Percentiles rank a stretch among this genome's conserved stretches.
These are phyloP conservation scores for Scaeva pyrastri DNA, from an alignment of 2,888 invertebrate genomes.

Conservation along the genomic window DNA sequence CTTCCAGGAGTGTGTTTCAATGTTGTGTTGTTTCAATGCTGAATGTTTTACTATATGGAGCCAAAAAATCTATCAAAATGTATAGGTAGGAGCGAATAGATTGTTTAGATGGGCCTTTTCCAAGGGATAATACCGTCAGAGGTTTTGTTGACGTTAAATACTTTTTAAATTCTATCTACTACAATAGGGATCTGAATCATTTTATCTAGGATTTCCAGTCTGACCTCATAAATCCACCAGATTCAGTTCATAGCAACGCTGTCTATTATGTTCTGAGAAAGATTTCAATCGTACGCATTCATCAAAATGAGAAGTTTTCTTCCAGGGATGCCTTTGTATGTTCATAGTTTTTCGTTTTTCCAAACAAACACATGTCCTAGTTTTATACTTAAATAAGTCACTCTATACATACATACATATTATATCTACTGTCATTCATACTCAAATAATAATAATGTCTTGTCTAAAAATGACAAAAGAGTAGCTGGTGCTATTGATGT, in stretches of 20 bases:
- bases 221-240: neutral
- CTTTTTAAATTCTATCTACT: no score
- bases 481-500: neutral
- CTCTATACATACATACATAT: neutral
- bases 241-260: neutral
- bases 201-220: neutral
- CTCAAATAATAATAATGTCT: neutral
- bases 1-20: no score
- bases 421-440: neutral
- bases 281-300: neutral
- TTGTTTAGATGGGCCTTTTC: no score
- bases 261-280: neutral
- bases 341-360: neutral
- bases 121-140: no score
- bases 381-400: neutral
- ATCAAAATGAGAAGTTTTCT: neutral
- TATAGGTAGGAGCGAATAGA: no score
- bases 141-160: no score
- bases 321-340: neutral
- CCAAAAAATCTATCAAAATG: no score
- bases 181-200: neutral
- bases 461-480: conserved; percentile 1
- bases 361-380: neutral
- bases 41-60: no score
- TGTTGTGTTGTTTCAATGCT: no score